Conservation (phyloP, 2,888 invertebrate species). For the Bellardia bayeri region DNA sequence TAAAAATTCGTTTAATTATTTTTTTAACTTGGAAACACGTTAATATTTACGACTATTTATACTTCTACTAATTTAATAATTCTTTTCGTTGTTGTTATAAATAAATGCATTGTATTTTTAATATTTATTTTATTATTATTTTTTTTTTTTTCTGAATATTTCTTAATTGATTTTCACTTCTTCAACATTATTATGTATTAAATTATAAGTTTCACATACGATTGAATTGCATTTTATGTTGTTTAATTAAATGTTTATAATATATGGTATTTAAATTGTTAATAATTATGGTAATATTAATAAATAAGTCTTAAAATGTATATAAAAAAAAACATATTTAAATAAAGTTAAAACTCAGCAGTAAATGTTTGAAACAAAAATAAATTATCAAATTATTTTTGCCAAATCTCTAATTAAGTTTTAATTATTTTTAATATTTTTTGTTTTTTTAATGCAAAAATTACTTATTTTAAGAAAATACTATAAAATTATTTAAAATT, state of each 20-base stretch:
- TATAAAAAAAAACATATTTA: conserved; percentile 41
- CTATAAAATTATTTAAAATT: conserved; percentile 60
- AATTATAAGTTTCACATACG: conserved; percentile 31
- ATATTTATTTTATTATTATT: conserved; percentile 49
- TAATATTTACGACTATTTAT: background rate
- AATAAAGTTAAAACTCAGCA: conserved; percentile 12
- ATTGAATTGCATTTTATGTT: conserved; percentile 5
- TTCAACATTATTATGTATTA: background rate
- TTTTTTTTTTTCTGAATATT: conserved; percentile 19
- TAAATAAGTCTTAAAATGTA: conserved; percentile 67
- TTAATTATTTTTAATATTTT: conserved; percentile 17
- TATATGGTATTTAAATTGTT: conserved; percentile 35
- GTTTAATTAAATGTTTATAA: conserved; percentile 47
- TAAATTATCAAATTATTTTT: conserved; percentile 28
- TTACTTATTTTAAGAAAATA: conserved; percentile 52
- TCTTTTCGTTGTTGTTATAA: conserved; percentile 26
- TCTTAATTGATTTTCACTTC: conserved; percentile 14
- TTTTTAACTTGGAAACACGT: too few species aligned
- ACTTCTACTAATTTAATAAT: conserved; percentile 16
- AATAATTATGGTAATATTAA: conserved; percentile 59
- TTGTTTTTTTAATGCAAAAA: conserved; percentile 30
- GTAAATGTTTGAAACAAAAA: conserved; percentile 12
- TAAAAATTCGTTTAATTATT: too few species aligned
- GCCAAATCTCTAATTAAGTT: background rate
- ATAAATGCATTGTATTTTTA: conserved; percentile 59